Conservation (phyloP, 2,113 vertebrate species). For the Zingel zingel region DNA sequence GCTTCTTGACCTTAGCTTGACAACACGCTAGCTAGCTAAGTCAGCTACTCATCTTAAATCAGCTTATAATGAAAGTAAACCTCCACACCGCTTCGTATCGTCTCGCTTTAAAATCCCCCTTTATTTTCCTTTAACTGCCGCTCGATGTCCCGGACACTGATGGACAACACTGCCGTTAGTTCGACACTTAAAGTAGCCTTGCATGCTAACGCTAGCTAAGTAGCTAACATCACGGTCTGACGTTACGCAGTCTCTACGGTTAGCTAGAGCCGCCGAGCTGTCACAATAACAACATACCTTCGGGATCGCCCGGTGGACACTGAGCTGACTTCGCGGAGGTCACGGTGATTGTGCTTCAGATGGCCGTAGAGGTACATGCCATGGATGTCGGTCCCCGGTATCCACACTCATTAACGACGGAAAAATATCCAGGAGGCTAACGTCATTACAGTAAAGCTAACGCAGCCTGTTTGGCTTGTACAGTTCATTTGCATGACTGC, state of each 20-base stretch:
- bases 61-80: background rate
- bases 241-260: slow-evolving; percentile 63
- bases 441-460: slow-evolving; percentile 64
- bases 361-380: background rate
- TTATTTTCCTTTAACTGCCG: background rate
- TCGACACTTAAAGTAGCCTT: slow-evolving; percentile 38
- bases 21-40: slow-evolving; percentile 63
- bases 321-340: background rate
- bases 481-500: slow-evolving; percentile 18
- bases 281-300: slow-evolving; percentile 58
- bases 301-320: background rate
- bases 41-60: slow-evolving; percentile 30
- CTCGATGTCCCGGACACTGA: background rate
- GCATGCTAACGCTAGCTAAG: slow-evolving; percentile 62
- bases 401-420: slow-evolving; percentile 44
- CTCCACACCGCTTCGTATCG: background rate
- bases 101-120: background rate
- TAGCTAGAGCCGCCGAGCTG: slow-evolving; percentile 28
- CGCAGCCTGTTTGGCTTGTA: slow-evolving; percentile 51
- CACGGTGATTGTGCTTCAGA: slow-evolving; percentile 12
- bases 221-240: slow-evolving; percentile 55
- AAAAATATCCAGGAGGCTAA: slow-evolving; percentile 64
- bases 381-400: slow-evolving; percentile 36
- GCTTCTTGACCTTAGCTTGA: slow-evolving; percentile 82
- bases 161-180: slow-evolving; percentile 28